These are phyloP conservation scores for Zapus hudsonius DNA, from an alignment of 2,113 vertebrate genomes.

Conservation along the genomic window DNA sequence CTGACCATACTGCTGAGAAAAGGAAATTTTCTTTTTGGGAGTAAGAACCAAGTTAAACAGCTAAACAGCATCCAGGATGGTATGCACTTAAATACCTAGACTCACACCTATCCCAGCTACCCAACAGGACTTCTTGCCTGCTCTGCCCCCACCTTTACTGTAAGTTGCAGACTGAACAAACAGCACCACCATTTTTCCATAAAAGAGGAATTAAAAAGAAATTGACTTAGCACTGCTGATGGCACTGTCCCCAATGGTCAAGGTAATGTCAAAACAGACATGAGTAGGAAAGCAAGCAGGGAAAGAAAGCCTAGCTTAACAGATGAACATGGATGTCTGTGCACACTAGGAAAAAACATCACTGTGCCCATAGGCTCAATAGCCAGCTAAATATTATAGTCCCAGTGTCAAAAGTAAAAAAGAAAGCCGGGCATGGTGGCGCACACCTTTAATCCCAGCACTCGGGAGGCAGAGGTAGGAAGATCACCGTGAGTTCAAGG, in stretches of 20 bases:
- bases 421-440: too few relatives aligned
- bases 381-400: neutral
- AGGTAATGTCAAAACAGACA: neutral
- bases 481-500: too few relatives aligned
- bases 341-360: neutral
- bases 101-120: too few relatives aligned
- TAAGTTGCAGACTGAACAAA: neutral
- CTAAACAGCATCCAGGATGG: neutral
- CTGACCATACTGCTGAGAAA: neutral
- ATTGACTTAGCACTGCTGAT: constrained; percentile 29
- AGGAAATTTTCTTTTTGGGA: neutral
- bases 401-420: too few relatives aligned
- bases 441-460: too few relatives aligned
- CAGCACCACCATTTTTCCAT: neutral
- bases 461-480: too few relatives aligned
- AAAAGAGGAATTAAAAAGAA: neutral
- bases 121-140: neutral
- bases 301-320: neutral
- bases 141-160: neutral
- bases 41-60: neutral
- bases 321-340: too few relatives aligned
- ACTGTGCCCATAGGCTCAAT: neutral
- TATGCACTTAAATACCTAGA: neutral
- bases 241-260: neutral
- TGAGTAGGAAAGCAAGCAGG: neutral